Conservation (phyloP, 2,888 invertebrate genomes). For the Ectemnius lituratus region DNA sequence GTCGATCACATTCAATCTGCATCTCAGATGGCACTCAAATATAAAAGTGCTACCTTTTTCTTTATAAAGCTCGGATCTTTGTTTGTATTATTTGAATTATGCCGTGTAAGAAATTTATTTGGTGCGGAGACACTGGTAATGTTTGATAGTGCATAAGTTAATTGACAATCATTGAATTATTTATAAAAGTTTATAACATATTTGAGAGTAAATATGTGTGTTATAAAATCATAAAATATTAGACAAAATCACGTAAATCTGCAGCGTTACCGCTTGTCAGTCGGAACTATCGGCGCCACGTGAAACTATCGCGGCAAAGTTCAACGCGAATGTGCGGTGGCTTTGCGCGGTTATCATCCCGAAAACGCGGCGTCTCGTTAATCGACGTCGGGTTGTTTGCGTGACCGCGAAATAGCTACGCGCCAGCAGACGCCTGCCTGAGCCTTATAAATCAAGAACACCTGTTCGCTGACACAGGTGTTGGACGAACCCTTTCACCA, state of each 20-base stretch:
- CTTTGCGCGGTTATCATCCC: conserved; percentile 3
- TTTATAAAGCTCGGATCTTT: no score
- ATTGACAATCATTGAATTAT: not conserved
- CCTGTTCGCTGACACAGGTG: conserved; percentile 50
- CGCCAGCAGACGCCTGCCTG: conserved; percentile 10
- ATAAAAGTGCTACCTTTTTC: no score
- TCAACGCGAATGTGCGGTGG: not conserved
- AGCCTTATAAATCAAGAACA: conserved; percentile 51
- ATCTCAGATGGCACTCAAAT: no score
- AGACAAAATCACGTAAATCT: not conserved
- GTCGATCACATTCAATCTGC: no score
- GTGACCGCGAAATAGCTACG: conserved; percentile 29
- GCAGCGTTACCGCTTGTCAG: not conserved
- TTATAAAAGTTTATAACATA: not conserved
- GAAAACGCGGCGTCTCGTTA: conserved; percentile 25
- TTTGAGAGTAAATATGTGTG: no score
- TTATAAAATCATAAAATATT: no score
- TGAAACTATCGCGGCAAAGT: not conserved
- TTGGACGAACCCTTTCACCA: conserved; percentile 32
- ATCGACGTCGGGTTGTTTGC: conserved; percentile 25
- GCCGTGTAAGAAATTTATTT: no score
- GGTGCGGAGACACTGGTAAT: not conserved
- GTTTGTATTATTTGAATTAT: no score
- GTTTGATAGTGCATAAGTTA: not conserved
- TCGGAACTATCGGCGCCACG: not conserved